A percentile compares a stretch with the other conserved stretches of the same genome.
phyloP scores from a whole-genome alignment of 1,140 invertebrate genomes.

The Zaprionus davidi region DNA sequence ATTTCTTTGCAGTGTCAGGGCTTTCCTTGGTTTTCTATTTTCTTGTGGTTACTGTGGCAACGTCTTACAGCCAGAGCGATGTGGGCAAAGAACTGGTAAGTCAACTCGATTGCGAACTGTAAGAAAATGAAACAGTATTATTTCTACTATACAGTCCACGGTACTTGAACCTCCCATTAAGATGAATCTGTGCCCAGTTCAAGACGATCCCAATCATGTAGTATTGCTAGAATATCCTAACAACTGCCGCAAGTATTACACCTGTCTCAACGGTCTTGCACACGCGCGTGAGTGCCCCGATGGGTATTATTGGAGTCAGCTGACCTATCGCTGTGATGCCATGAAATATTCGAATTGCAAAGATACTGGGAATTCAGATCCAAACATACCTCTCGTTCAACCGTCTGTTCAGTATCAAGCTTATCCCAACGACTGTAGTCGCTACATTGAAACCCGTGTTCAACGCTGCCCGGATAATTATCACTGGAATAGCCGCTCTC shows the following conservation, averaged over 20 bases:
- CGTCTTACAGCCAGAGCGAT: background rate
- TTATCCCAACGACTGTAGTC: slow-evolving; percentile 51
- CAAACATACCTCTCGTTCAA: background rate
- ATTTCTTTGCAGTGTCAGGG: slow-evolving; percentile 9
- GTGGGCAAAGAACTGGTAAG: slow-evolving; percentile 12
- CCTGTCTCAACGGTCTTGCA: slow-evolving; percentile 41
- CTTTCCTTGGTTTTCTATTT: slow-evolving; percentile 13
- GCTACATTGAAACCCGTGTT: slow-evolving; percentile 35
- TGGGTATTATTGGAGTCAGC: slow-evolving; percentile 60
- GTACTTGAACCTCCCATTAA: background rate
- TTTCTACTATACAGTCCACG: slow-evolving; percentile 2
- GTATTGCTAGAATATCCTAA: slow-evolving; percentile 45
- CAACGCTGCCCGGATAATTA: slow-evolving; percentile 32
- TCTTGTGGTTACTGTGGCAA: background rate
- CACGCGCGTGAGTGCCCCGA: slow-evolving; percentile 48
- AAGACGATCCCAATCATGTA: slow-evolving; percentile 55
- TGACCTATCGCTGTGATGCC: slow-evolving; percentile 56
- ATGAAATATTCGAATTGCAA: slow-evolving; percentile 47
- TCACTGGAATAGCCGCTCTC: slow-evolving; percentile 32
- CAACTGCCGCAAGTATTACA: slow-evolving; percentile 63
- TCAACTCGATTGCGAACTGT: background rate
- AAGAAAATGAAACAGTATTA: background rate
- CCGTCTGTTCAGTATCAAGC: slow-evolving; percentile 29
- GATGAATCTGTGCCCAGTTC: slow-evolving; percentile 36
- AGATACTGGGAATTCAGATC: background rate